Conservation (phyloP, 2,888 invertebrate species). For the Neocrepidodera transversa region DNA sequence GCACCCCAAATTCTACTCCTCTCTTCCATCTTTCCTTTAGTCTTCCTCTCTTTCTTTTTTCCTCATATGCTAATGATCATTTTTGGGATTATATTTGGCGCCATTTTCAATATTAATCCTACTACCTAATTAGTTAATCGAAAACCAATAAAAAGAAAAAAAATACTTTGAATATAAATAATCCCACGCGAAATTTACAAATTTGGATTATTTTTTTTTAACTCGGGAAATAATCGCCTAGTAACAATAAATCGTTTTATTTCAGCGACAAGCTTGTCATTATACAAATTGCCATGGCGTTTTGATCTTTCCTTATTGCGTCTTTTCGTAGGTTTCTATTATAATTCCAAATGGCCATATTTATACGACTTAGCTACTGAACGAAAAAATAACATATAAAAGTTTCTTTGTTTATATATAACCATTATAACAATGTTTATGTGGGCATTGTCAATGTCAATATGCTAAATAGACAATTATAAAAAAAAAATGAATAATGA, state of each 20-base stretch:
- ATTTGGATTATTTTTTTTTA: neutral
- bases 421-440: conserved; percentile 19
- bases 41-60: too few relatives aligned
- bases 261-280: conserved; percentile 22
- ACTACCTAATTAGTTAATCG: too few relatives aligned
- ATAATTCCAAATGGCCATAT: conserved; percentile 31
- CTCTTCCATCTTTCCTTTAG: too few relatives aligned
- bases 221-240: conserved; percentile 7
- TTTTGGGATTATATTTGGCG: too few relatives aligned
- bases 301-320: conserved; percentile 31
- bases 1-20: too few relatives aligned
- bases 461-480: conserved; percentile 19
- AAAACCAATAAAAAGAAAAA: too few relatives aligned
- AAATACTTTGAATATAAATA: too few relatives aligned
- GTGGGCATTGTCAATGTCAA: conserved; percentile 32
- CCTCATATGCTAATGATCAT: too few relatives aligned
- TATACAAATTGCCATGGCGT: conserved; percentile 16
- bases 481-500: conserved; percentile 23
- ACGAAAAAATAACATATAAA: conserved; percentile 26
- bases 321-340: conserved; percentile 36
- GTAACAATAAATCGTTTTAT: conserved; percentile 14
- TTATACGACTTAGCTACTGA: conserved; percentile 28
- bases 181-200: neutral
- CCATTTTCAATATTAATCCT: too few relatives aligned
- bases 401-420: conserved; percentile 32